phyloP scores from a whole-genome alignment of 1,140 invertebrate species.

The Drosophila quadrilineata region DNA sequence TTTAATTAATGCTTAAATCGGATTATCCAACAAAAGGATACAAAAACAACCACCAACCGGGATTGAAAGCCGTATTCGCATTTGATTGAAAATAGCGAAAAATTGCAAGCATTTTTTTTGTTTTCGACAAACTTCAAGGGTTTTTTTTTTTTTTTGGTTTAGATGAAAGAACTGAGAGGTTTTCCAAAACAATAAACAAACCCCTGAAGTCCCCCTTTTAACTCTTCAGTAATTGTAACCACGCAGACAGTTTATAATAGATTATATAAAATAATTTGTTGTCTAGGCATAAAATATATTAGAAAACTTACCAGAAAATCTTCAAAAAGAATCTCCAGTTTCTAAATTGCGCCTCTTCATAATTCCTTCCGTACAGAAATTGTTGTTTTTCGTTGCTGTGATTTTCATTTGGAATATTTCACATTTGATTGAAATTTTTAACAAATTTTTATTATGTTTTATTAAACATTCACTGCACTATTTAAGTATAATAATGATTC shows the following conservation, averaged over 20 bases:
- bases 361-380: conserved; percentile 19
- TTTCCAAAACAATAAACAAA: no score
- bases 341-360: conserved; percentile 18
- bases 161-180: no score
- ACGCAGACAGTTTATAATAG: not conserved
- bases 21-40: conserved; percentile 63
- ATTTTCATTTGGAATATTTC: conserved; percentile 41
- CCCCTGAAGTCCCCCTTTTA: no score
- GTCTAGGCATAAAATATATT: no score
- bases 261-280: no score
- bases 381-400: conserved; percentile 19
- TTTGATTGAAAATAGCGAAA: no score
- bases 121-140: no score
- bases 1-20: conserved; percentile 71
- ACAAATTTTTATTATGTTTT: conserved; percentile 1
- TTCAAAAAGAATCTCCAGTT: conserved; percentile 1
- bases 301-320: conserved; percentile 33
- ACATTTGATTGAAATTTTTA: conserved; percentile 45
- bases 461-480: conserved; percentile 41
- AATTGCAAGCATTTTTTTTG: no score
- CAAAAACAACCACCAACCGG: conserved; percentile 2
- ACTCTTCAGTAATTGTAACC: no score
- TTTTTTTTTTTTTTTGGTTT: no score
- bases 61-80: no score
- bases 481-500: conserved; percentile 54